Percentiles rank a stretch among this genome's conserved stretches.
Conservation (phyloP, 2,888 invertebrate genomes). For the Calliscelio sp. region DNA sequence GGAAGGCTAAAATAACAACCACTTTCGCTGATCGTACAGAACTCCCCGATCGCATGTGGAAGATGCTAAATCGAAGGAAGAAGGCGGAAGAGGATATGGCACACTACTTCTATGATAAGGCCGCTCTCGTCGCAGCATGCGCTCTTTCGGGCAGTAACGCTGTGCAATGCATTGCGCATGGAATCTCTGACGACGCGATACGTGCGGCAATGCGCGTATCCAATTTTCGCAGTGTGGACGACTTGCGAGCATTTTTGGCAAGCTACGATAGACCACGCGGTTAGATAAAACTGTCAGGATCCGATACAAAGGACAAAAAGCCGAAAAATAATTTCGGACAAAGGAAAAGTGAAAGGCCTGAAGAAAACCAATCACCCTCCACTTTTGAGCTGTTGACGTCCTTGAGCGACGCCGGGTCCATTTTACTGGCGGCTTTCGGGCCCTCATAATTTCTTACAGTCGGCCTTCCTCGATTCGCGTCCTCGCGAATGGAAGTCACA, state of each 20-base stretch:
- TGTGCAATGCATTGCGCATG: constrained; percentile 9
- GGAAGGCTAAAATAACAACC: not conserved
- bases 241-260: not conserved
- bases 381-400: no score
- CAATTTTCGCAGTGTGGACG: not conserved
- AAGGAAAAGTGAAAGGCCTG: no score
- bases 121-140: not conserved
- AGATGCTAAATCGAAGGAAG: not conserved
- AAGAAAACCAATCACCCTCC: no score
- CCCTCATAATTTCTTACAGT: no score
- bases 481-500: no score
- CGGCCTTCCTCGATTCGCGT: no score
- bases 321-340: no score
- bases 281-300: no score
- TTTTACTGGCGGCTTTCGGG: no score
- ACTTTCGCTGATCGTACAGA: not conserved
- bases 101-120: constrained; percentile 20
- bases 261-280: no score
- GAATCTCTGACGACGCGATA: constrained; percentile 3
- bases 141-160: not conserved
- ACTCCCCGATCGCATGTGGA: not conserved
- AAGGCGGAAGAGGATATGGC: not conserved
- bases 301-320: no score
- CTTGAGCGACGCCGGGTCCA: no score
- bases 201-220: not conserved